Percentiles rank a stretch among this genome's conserved stretches.
These are phyloP conservation scores for Drosophila infuscata DNA, from an alignment of 2,888 invertebrate genomes.

Conservation along the genomic window DNA sequence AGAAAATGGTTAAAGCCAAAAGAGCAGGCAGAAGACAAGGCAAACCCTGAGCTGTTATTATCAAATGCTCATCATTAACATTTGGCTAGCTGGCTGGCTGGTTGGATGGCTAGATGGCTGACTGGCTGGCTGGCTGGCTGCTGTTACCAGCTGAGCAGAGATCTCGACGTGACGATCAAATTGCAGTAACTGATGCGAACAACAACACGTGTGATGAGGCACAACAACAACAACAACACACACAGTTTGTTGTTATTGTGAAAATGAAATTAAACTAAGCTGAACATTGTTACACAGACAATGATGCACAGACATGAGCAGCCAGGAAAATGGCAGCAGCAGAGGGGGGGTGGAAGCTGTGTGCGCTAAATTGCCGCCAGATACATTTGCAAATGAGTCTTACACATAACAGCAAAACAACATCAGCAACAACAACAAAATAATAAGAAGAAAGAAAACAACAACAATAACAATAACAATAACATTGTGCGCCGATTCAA, in stretches of 20 bases:
- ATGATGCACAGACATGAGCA: slow-evolving; percentile 49
- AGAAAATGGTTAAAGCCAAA: slow-evolving; percentile 27
- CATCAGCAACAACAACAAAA: slow-evolving; percentile 10
- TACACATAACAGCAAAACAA: slow-evolving; percentile 46
- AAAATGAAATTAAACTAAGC: slow-evolving; percentile 77
- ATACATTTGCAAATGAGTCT: slow-evolving; percentile 73
- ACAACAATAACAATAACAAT: slow-evolving; percentile 44
- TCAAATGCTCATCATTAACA: slow-evolving; percentile 77
- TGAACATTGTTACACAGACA: slow-evolving; percentile 44
- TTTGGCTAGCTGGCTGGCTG: slow-evolving; percentile 32
- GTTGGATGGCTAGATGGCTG: no score
- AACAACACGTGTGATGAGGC: slow-evolving; percentile 65
- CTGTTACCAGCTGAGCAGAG: slow-evolving; percentile 42
- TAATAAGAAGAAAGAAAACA: slow-evolving; percentile 14
- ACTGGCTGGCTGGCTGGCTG: slow-evolving; percentile 27
- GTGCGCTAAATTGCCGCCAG: slow-evolving; percentile 72
- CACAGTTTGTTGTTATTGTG: slow-evolving; percentile 54
- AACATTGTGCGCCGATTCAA: slow-evolving; percentile 61
- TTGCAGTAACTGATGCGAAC: slow-evolving; percentile 49
- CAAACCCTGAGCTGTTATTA: slow-evolving; percentile 55
- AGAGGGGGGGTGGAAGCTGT: slow-evolving; percentile 18
- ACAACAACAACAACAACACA: background rate
- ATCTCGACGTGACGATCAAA: slow-evolving; percentile 74
- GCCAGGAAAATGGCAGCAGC: background rate
- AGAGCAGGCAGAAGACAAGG: slow-evolving; percentile 11